Conservation (phyloP, 1,140 invertebrate species). For the Eubasilissa regina region DNA sequence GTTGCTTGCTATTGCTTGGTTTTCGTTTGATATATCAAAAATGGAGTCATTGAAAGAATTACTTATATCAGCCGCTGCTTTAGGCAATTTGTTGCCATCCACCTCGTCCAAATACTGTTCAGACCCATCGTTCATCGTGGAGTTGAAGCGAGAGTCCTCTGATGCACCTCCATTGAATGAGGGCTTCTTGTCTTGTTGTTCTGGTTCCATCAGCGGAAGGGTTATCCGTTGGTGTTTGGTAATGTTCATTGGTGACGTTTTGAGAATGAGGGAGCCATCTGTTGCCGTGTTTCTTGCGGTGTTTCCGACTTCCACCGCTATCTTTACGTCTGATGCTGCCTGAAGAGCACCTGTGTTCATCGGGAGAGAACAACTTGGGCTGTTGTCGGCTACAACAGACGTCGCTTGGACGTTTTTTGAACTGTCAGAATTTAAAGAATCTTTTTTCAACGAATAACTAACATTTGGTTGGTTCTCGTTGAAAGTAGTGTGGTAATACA, state of each 20-base stretch:
- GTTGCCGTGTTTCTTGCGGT: constrained; percentile 57
- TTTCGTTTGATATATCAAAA: constrained; percentile 65
- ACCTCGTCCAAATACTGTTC: constrained; percentile 33
- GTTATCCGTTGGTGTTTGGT: constrained; percentile 26
- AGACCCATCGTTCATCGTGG: constrained; percentile 54
- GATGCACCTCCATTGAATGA: constrained; percentile 37
- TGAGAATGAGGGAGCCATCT: constrained; percentile 39
- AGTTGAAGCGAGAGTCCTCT: constrained; percentile 42
- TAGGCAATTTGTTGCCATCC: constrained; percentile 21
- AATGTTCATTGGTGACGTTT: constrained; percentile 36
- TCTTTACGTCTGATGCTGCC: constrained; percentile 57
- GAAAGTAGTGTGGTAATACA: neutral
- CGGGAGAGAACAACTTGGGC: constrained; percentile 16
- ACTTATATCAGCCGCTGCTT: constrained; percentile 9
- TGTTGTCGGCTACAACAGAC: constrained; percentile 63
- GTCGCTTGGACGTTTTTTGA: constrained; percentile 71
- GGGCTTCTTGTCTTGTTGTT: constrained; percentile 4
- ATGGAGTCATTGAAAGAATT: constrained; percentile 40
- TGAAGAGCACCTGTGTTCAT: constrained; percentile 36
- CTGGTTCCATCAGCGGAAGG: constrained; percentile 54
- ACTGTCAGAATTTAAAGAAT: constrained; percentile 45
- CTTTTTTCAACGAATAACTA: constrained; percentile 2
- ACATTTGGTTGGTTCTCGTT: constrained; percentile 7
- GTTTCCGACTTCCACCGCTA: constrained; percentile 64
- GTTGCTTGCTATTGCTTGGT: constrained; percentile 63